Conservation (phyloP, 2,113 vertebrate genomes). For the Poecilia latipinna region DNA sequence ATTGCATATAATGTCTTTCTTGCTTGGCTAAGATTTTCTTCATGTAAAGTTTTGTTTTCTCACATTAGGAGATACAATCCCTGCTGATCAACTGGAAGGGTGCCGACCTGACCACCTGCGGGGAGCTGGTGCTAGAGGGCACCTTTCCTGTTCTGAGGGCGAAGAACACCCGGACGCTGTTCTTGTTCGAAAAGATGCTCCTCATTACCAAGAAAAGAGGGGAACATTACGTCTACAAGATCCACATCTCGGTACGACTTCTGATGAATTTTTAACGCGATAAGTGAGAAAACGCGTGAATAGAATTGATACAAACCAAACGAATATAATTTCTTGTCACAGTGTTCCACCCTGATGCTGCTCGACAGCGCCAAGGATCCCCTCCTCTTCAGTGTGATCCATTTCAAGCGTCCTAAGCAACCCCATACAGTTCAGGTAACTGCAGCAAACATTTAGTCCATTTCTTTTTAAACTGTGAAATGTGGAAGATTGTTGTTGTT, state of each 20-base stretch:
- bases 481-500: not conserved
- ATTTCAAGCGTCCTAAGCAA: constrained; percentile 94
- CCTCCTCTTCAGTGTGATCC: constrained; percentile 91
- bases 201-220: constrained; percentile 94
- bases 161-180: constrained; percentile 91
- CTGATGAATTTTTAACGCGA: constrained; percentile 9
- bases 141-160: constrained; percentile 91
- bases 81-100: constrained; percentile 97
- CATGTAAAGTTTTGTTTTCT: constrained; percentile 1
- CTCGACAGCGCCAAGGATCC: constrained; percentile 94
- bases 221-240: constrained; percentile 93
- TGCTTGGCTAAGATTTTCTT: not conserved
- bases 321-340: constrained; percentile 13
- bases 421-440: constrained; percentile 93
- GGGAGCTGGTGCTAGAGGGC: constrained; percentile 94
- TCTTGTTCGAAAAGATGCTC: constrained; percentile 92
- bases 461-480: not conserved
- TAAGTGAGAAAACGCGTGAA: not conserved
- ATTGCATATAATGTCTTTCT: constrained; percentile 2
- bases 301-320: not conserved
- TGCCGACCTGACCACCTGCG: constrained; percentile 89
- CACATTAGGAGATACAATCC: constrained; percentile 92
- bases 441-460: not conserved
- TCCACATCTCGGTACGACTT: constrained; percentile 86
- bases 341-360: constrained; percentile 96